Base-by-base conservation (phyloP, 37 sponge, comb jelly and placozoan species). In the Axinella damicornis region DNA sequence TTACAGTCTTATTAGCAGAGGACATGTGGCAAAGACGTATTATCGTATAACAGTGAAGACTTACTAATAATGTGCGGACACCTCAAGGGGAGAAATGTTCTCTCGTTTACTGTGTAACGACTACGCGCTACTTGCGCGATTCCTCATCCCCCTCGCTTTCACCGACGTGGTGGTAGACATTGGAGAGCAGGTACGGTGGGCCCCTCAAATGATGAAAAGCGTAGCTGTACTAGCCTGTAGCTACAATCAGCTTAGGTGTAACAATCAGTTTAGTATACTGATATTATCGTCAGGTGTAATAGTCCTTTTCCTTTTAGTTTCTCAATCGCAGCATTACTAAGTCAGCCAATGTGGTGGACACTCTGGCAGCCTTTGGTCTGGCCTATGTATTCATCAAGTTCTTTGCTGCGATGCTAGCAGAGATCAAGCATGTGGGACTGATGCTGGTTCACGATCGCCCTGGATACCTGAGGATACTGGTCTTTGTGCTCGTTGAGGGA, bases 321-420 rank as follows among this genome's bases (percentile, higher is more conserved):
- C 64, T 83, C 31, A 83, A 83, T 36, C 73, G 84, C 5, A 83
- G 84, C 61, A 31, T 83, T 30, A 76, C 84, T 11, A 40, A 62
- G 65, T 41, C 70, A 15, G 28, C 74, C 0, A 61, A 83, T 73
- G 84, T 62, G 33, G 84, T 83, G 41, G 40, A 73, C 27, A 35
- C 40, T 20, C 30, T 83, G 53, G 84, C 84, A 28, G 64, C 67
- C 46, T 83, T 83, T 74, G 84, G 84, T 62, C 76, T 83, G 68
- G 75, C 74, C 56, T 83, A 74, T 53, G 61, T 63, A 2, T 20
- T 83, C 25, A 76, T 74, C 20, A 83, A 83, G 63, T 57, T 83
- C 6, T 74, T 73, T 63, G 66, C 38, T 59, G 76, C 66, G 15
- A 53, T 74, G 24, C 53, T 83, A 65, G 84, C 66, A 20, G 84